These are phyloP conservation scores for Olivierus martensii DNA, from an alignment of 1,140 invertebrate genomes.

Conservation along the genomic window DNA sequence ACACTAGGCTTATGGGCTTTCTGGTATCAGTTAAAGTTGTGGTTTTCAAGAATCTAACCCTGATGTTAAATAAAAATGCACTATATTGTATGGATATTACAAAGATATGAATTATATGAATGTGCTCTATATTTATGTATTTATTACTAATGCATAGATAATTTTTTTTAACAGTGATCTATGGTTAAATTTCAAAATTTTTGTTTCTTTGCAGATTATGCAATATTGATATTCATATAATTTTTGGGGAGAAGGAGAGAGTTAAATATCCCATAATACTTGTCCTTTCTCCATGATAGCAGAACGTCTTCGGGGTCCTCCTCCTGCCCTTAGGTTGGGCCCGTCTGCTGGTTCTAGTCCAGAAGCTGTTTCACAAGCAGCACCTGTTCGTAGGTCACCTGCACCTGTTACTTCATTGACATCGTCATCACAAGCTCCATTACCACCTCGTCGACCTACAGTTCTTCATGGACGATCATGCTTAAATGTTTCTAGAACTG, in stretches of 20 bases:
- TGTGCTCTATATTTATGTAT: no score
- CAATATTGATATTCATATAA: no score
- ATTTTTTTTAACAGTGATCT: no score
- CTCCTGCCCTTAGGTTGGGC: slow-evolving; percentile 8
- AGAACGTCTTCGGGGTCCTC: slow-evolving; percentile 8
- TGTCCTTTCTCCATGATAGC: slow-evolving; percentile 10
- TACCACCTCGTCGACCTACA: background rate
- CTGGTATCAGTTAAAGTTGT: no score
- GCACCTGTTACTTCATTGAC: background rate
- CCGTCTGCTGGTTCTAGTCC: slow-evolving; percentile 1
- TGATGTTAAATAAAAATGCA: no score
- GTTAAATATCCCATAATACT: background rate
- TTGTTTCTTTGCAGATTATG: no score
- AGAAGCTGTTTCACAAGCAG: background rate
- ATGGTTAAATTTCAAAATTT: no score
- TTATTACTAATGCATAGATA: no score
- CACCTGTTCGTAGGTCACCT: background rate
- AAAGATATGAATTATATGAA: no score
- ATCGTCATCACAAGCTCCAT: background rate
- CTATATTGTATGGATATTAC: no score
- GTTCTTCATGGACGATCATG: slow-evolving; percentile 6
- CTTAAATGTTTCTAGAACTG: slow-evolving; percentile 15
- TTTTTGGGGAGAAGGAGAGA: background rate
- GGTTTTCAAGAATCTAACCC: no score
- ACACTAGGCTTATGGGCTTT: no score